Evolutionary conservation across 1,140 invertebrate genomes (phyloP), one percentile per base, ranked within the genome.

Genomic region (Patella vulgata): DNA sequence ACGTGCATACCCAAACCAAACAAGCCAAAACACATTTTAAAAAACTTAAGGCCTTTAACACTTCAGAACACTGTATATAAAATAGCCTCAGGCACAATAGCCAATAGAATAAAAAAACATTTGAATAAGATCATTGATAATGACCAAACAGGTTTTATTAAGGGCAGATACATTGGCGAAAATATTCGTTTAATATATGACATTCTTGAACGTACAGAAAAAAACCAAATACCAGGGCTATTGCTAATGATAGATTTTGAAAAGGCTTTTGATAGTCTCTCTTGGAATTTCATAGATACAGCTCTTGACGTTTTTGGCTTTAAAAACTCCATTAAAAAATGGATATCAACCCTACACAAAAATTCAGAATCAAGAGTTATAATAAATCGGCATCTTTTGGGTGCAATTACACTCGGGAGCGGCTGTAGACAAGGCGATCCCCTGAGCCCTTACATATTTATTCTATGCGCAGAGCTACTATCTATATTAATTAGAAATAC

Each of bases 141-240:
- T 39, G 53, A 57, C 36, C 57, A 70, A 43, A 70, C 39, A 1
- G 57, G 40, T 19, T 68, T 65, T 50, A 54, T 61, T 2, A 14
- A 21, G 6, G 62, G 63, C 23, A 54, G 50, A 42, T 66, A 36
- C 47, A 62, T 59, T 25, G 62, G 58, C 17, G 58, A 69, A 43
- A 61, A 69, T 46, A 62, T 50, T 28, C 42, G 58, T 31, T 12
- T 58, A 21, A 46, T 70, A 3, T 61, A 62, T 62, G 62, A 70
- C 25, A 51, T 70, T 19, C 14, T 65, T 14, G 19, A 47, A 14
- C 25, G 27, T 36, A 59, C 63, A 40, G 63, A 65, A 42, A 31
- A 61, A 36, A 17, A 59, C 21, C n/a, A 60, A 51, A 63, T 63
- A 19, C 53, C 53, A 33, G 61, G 54, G 2, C 25, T 53, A 44